Evolutionary conservation across 2,888 invertebrate species (phyloP), one percentile per base, ranked within the genome.

Genomic region (Lasioglossum figueresi): DNA sequence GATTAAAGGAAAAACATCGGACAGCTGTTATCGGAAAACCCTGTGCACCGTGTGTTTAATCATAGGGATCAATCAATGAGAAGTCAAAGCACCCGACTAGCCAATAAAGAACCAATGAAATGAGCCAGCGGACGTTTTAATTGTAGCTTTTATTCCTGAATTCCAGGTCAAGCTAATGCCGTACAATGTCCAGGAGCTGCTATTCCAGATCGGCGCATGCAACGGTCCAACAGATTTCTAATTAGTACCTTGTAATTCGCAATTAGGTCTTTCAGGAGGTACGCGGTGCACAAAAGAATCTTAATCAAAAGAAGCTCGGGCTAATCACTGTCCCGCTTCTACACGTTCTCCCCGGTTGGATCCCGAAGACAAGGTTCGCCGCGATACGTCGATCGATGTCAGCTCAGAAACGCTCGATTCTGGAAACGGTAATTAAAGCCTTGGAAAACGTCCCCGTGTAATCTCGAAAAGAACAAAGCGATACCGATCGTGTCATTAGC

Each of bases 191-290:
- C 16, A 34, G 12, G 2, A 23, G 12, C 31, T 12, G 73, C 1
- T 19, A 45, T 72, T 45, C 10, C 45, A 6, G 48, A 31, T 34
- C 31, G 48, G 23, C 19, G 48, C 48, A 23, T 23, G n/a, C 1
- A 73, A 73, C 48, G 34, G 48, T 73, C 73, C 73, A 34, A 23
- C 34, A 34, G 73, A 52, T 73, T 70, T 70, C n/a, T 70, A 70
- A 40, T 70, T 70, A 70, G 70, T n/a, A 40, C 70, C 70, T 40
- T n/a, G 70, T 40, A 37, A 70, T 70, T 48, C 45, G 72, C 45
- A 72, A 72, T 72, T 72, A 72, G 45, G 31, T 45, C 73, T 73
- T 34, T 19, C 23, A n/a, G 48, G 12, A 5, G 34, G 48, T 52
- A n/a, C 31, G 19, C 73, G 48, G 48, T 2, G 10, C 73, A 48